These are phyloP conservation scores for Melinaea menophilus DNA, from an alignment of 2,888 invertebrate genomes.

Conservation along the genomic window DNA sequence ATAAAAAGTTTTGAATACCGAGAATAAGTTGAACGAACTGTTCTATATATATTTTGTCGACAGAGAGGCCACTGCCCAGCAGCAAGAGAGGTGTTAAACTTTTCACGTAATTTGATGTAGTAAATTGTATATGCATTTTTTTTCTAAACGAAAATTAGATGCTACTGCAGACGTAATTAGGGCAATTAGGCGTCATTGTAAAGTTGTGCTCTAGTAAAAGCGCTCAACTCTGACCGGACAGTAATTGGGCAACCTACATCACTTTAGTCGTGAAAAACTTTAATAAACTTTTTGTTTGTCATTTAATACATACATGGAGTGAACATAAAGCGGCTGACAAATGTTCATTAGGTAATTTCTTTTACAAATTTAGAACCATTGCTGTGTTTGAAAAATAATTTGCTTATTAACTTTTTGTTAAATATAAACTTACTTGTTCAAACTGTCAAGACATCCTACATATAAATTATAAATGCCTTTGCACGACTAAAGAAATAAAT, in stretches of 20 bases:
- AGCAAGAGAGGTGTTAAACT: constrained; percentile 8
- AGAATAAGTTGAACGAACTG: background rate
- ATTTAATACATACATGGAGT: background rate
- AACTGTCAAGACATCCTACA: background rate
- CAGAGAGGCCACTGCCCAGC: background rate
- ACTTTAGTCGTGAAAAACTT: constrained; percentile 11
- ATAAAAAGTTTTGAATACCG: background rate
- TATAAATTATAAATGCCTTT: background rate
- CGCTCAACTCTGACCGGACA: constrained; percentile 12
- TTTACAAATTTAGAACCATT: too few relatives aligned
- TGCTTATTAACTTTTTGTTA: too few relatives aligned
- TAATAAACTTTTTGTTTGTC: constrained; percentile 10
- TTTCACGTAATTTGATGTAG: constrained; percentile 21
- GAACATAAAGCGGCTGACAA: background rate
- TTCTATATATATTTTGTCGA: background rate
- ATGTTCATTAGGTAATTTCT: too few relatives aligned
- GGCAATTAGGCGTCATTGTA: constrained; percentile 20
- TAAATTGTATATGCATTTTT: constrained; percentile 18
- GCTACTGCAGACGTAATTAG: constrained; percentile 18
- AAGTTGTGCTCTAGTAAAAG: constrained; percentile 15
- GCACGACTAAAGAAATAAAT: background rate
- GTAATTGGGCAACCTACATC: constrained; percentile 23
- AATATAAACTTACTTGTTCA: too few relatives aligned
- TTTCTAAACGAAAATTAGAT: constrained; percentile 21
- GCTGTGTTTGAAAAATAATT: too few relatives aligned